These are phyloP conservation scores for Bradypodion ventrale DNA, from an alignment of 2,797 vertebrate genomes.

Conservation along the genomic window DNA sequence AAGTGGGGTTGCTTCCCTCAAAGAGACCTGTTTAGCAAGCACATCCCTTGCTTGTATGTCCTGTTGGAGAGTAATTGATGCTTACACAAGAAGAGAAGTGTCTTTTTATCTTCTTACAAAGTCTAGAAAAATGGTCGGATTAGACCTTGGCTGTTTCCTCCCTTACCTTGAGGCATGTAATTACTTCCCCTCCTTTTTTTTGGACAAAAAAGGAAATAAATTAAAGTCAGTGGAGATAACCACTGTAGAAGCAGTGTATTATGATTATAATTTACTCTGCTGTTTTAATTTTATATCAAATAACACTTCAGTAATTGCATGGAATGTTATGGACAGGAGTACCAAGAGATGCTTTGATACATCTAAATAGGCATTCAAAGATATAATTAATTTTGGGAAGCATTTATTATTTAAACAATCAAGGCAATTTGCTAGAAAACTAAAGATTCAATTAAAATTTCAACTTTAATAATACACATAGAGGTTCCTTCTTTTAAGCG, in stretches of 20 bases:
- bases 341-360: slow-evolving; percentile 15
- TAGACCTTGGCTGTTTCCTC: neutral
- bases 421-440: slow-evolving; percentile 32
- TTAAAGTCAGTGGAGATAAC: neutral
- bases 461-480: slow-evolving; percentile 31
- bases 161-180: neutral
- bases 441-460: slow-evolving; percentile 38
- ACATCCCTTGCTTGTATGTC: neutral
- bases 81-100: neutral
- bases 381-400: slow-evolving; percentile 13
- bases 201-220: neutral
- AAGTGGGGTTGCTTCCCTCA: neutral
- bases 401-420: slow-evolving; percentile 40
- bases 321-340: neutral
- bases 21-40: slow-evolving; percentile 20
- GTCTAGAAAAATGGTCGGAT: neutral
- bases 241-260: slow-evolving; percentile 4
- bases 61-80: neutral
- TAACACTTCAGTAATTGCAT: neutral
- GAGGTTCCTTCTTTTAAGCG: slow-evolving; percentile 19
- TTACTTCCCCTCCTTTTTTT: slow-evolving; percentile 6
- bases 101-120: neutral
- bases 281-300: slow-evolving; percentile 26
- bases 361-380: slow-evolving; percentile 23
- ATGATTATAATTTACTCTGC: slow-evolving; percentile 39